phyloP scores from a whole-genome alignment of 1,140 invertebrate genomes.

The Platorchestia sp. region DNA sequence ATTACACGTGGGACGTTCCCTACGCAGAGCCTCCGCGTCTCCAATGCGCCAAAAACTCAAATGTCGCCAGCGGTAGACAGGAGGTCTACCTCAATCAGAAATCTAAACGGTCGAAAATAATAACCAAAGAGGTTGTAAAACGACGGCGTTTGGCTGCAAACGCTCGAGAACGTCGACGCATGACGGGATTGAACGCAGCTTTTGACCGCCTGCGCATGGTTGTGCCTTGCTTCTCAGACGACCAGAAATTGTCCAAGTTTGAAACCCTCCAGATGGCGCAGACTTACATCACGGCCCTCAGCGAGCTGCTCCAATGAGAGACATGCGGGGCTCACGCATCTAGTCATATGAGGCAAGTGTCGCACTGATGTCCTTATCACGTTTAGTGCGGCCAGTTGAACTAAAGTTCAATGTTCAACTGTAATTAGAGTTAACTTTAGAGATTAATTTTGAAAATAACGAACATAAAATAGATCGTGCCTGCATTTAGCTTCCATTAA shows the following conservation, averaged over 20 bases:
- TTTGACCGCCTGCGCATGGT: conserved; percentile 85
- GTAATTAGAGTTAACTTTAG: too few species aligned
- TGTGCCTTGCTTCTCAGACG: conserved; percentile 82
- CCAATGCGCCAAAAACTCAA: not conserved
- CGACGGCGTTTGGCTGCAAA: conserved; percentile 81
- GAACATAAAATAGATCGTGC: too few species aligned
- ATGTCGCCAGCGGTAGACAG: not conserved
- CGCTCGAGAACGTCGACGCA: conserved; percentile 81
- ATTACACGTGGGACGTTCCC: not conserved
- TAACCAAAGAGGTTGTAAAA: conserved; percentile 51
- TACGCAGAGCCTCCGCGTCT: not conserved
- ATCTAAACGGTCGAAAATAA: not conserved
- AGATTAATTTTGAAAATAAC: too few species aligned
- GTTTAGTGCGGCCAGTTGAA: too few species aligned
- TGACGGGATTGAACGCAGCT: conserved; percentile 87
- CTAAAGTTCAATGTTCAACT: too few species aligned
- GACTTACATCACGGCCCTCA: conserved; percentile 83
- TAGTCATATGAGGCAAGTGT: not conserved
- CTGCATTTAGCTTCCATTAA: too few species aligned
- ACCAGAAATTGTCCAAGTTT: conserved; percentile 87
- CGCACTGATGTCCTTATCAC: too few species aligned
- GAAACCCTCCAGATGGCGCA: conserved; percentile 92
- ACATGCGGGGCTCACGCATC: not conserved
- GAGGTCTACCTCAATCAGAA: not conserved
- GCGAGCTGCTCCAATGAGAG: conserved; percentile 59